phyloP scores from a whole-genome alignment of 2,888 invertebrate genomes.

The Phragmatobia fuliginosa region DNA sequence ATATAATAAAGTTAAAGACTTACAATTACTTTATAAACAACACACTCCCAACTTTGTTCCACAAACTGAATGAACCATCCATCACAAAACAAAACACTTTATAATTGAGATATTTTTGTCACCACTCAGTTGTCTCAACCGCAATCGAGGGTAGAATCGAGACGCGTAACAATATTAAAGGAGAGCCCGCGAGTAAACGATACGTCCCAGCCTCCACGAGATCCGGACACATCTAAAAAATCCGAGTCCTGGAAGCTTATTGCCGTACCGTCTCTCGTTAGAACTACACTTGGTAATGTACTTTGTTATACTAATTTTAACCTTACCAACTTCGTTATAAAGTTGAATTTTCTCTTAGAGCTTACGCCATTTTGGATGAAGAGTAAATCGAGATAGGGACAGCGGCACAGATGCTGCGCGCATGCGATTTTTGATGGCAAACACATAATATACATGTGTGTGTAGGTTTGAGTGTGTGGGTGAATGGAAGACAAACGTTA shows the following conservation, averaged over 20 bases:
- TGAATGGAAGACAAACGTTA: constrained; percentile 60
- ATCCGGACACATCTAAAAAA: constrained; percentile 82
- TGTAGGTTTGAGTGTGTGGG: constrained; percentile 56
- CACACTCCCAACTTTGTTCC: constrained; percentile 52
- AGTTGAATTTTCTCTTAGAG: constrained; percentile 32
- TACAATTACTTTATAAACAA: constrained; percentile 49
- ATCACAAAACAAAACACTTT: constrained; percentile 56
- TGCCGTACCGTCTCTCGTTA: constrained; percentile 73
- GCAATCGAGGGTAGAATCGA: constrained; percentile 44
- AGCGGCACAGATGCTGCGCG: constrained; percentile 84
- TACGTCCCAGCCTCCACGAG: constrained; percentile 75
- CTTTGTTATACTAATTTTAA: neutral
- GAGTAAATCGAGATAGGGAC: constrained; percentile 67
- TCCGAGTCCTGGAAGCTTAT: constrained; percentile 81
- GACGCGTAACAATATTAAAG: constrained; percentile 65
- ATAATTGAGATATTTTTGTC: constrained; percentile 54
- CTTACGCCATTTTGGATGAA: constrained; percentile 49
- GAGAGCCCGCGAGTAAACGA: constrained; percentile 50
- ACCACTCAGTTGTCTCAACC: constrained; percentile 44
- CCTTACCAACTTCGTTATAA: neutral
- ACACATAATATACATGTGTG: constrained; percentile 54
- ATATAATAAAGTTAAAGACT: constrained; percentile 54
- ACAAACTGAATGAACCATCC: constrained; percentile 57
- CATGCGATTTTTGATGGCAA: constrained; percentile 73
- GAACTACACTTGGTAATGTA: constrained; percentile 53